Conservation (phyloP, 2,797 vertebrate genomes). For the Enteromius viviparus region DNA sequence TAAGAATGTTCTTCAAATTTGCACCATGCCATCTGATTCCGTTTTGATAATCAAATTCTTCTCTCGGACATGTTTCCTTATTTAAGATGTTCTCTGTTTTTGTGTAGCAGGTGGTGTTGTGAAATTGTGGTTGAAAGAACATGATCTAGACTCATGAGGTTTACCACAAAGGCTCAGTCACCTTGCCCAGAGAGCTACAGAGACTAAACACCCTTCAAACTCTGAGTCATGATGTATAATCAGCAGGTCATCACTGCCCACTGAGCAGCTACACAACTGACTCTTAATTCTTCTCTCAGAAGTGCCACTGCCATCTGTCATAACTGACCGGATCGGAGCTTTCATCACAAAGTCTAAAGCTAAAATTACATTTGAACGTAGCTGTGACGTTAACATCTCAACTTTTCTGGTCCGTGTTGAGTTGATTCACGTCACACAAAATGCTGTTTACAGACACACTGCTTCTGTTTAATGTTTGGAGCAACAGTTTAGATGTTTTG, state of each 20-base stretch:
- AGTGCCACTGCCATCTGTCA: constrained; percentile 48
- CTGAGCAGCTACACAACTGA: constrained; percentile 45
- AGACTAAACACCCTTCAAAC: constrained; percentile 54
- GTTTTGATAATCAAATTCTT: constrained; percentile 1
- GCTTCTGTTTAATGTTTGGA: neutral
- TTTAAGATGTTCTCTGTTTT: constrained; percentile 14
- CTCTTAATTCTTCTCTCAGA: constrained; percentile 52
- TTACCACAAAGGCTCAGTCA: constrained; percentile 51
- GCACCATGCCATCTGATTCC: neutral
- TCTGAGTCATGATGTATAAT: constrained; percentile 60
- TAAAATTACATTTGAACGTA: constrained; percentile 28
- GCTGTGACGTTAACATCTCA: constrained; percentile 2
- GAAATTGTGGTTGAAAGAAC: constrained; percentile 37
- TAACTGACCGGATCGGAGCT: constrained; percentile 31
- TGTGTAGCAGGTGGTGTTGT: constrained; percentile 36
- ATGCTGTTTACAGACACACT: constrained; percentile 11
- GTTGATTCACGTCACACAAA: constrained; percentile 8
- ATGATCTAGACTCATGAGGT: constrained; percentile 38
- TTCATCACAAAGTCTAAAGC: constrained; percentile 22
- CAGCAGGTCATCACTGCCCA: constrained; percentile 60
- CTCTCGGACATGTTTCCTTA: neutral
- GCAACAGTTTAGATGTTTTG: neutral
- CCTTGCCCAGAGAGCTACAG: constrained; percentile 43
- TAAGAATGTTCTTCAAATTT: neutral
- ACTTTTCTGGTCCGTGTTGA: constrained; percentile 8